Base-by-base conservation (phyloP, 2,888 invertebrate species). In the Dynastes tityus region DNA sequence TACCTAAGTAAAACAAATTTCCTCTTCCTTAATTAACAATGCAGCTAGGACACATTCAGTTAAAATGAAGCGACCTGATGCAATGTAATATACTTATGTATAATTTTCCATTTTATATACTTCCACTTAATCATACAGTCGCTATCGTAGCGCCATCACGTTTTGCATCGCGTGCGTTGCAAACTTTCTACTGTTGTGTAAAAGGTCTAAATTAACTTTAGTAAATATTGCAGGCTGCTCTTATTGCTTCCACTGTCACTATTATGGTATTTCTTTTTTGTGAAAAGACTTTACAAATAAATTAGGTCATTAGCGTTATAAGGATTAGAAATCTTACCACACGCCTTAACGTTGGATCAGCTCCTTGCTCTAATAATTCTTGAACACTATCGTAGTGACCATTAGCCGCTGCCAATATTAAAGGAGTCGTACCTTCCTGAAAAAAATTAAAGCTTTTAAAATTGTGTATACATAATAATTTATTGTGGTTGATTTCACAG, bases 341-440 rank as follows among this genome's bases (percentile, higher is more conserved):
- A 88, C 98, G 91, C 85, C 94, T 92, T 78, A 95, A 94, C 84
- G 94, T 94, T 0, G 97, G 94, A 90, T 98, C 96, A 0, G 97
- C 97, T 73, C 97, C 98, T 90, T 98, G 97, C 81, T 95, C 95
- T 82, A 98, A 89, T 80, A 98, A 90, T 88, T 97, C 96, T 77
- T 92, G 89, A 40, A 97, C 97, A 89, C 97, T 97, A 71, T 95
- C 94, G 82, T 94, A 91, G 89, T 97, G 96, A 1, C 97, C 97
- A 89, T 97, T 96, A 75, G 97, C 97, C 2, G 97, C 94, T 1
- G 98, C 95, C 86, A 98, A 91, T 87, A 98, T 97, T 83, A 98
- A 91, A 3, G 98, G 97, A 4, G 98, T 97, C 45, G 98, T 98
- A 64, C 97, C 97, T 88, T 98, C 97, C 98, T 98, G 90, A 79